phyloP scores from a whole-genome alignment of 92 coral and sea anemone species.

The Porites lobata region DNA sequence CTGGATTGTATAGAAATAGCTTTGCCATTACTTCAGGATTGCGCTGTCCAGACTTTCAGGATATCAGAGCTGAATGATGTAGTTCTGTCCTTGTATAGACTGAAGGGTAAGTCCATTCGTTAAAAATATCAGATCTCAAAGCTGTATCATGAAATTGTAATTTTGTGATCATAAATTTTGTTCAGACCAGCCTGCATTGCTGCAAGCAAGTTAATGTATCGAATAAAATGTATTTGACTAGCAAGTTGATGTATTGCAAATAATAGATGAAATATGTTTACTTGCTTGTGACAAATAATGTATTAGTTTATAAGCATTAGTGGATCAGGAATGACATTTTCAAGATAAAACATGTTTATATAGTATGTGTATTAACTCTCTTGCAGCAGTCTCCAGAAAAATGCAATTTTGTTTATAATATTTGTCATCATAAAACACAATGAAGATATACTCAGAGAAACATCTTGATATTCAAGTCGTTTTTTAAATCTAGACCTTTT shows the following conservation, averaged over 20 bases:
- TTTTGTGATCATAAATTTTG: constrained; percentile 6
- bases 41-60: constrained; percentile 24
- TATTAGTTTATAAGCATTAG: neutral
- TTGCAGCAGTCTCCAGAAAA: constrained; percentile 15
- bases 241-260: neutral
- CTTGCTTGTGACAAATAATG: neutral
- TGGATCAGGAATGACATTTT: neutral
- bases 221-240: neutral
- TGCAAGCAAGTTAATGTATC: constrained; percentile 12
- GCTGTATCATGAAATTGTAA: constrained; percentile 4
- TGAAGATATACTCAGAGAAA: constrained; percentile 11
- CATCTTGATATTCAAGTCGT: constrained; percentile 8
- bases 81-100: constrained; percentile 33
- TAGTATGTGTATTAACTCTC: neutral
- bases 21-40: constrained; percentile 31
- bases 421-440: constrained; percentile 5
- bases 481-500: constrained; percentile 9
- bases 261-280: no score
- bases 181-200: constrained; percentile 8
- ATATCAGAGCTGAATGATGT: constrained; percentile 33
- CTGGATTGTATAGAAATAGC: constrained; percentile 27
- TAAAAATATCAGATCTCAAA: constrained; percentile 1
- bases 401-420: constrained; percentile 1
- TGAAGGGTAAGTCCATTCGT: constrained; percentile 39
- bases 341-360: neutral